Conservation (phyloP, 1,140 invertebrate genomes). For the Drosophila ironensis region DNA sequence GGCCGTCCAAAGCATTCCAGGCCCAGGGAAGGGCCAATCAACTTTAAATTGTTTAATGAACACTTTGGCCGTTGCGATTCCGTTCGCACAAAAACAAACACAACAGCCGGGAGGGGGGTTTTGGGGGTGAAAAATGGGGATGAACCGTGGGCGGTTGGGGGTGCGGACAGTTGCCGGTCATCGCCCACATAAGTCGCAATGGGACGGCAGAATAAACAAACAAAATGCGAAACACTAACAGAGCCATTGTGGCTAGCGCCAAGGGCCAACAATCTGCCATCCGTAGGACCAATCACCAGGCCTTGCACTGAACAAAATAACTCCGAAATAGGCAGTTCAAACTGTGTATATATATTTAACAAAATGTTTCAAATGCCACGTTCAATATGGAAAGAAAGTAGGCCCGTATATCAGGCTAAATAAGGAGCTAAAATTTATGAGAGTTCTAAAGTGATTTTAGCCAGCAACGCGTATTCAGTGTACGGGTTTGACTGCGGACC, state of each 20-base stretch:
- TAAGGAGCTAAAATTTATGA: no score
- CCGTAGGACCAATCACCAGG: background rate
- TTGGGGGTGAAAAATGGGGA: background rate
- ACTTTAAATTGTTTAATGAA: conserved; percentile 75
- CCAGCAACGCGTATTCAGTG: no score
- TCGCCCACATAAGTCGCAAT: conserved; percentile 51
- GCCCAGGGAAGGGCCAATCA: conserved; percentile 35
- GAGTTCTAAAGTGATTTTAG: no score
- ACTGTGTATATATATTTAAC: no score
- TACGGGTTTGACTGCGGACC: background rate
- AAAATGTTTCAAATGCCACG: no score
- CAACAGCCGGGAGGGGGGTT: background rate
- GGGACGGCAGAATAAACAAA: conserved; percentile 36
- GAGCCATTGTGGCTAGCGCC: conserved; percentile 53
- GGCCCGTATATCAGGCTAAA: no score
- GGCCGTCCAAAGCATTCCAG: background rate
- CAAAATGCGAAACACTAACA: conserved; percentile 56
- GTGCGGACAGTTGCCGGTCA: conserved; percentile 55
- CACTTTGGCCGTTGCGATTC: conserved; percentile 58
- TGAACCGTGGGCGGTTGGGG: background rate
- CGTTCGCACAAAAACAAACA: conserved; percentile 16
- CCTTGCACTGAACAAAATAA: background rate
- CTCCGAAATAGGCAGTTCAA: background rate
- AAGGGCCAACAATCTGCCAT: conserved; percentile 32
- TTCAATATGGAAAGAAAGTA: no score